These are phyloP conservation scores for Diorhabda sublineata DNA, from an alignment of 1,140 invertebrate genomes.

Conservation along the genomic window DNA sequence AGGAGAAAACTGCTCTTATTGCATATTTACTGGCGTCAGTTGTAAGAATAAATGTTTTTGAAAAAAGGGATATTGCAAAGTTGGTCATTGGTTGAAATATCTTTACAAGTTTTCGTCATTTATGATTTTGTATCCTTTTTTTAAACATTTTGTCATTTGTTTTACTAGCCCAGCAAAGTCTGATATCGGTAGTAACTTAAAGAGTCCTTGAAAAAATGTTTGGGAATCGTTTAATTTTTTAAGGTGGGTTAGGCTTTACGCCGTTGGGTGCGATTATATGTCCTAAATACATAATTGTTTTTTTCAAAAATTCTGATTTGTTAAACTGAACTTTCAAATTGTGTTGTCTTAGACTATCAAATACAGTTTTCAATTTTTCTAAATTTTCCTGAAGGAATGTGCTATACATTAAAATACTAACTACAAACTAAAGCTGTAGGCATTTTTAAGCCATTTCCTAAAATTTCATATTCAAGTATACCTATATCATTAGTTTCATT, in stretches of 20 bases:
- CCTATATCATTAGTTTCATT: no score
- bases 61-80: constrained; percentile 24
- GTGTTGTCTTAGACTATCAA: neutral
- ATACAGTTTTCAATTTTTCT: neutral
- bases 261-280: neutral
- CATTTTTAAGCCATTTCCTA: neutral
- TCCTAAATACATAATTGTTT: constrained; percentile 2
- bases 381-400: neutral
- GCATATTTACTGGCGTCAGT: no score
- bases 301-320: neutral
- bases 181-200: neutral
- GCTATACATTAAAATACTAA: constrained; percentile 3
- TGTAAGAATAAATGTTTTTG: no score
- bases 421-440: neutral
- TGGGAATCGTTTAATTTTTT: no score
- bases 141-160: constrained; percentile 22
- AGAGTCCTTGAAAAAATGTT: neutral
- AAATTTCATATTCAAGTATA: no score
- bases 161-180: constrained; percentile 21
- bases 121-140: constrained; percentile 19
- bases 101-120: constrained; percentile 20
- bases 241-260: neutral
- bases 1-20: constrained; percentile 30
- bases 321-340: neutral
- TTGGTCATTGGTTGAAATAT: constrained; percentile 23